Conservation (phyloP, 2,113 vertebrate genomes). For the Neotoma lepida region DNA sequence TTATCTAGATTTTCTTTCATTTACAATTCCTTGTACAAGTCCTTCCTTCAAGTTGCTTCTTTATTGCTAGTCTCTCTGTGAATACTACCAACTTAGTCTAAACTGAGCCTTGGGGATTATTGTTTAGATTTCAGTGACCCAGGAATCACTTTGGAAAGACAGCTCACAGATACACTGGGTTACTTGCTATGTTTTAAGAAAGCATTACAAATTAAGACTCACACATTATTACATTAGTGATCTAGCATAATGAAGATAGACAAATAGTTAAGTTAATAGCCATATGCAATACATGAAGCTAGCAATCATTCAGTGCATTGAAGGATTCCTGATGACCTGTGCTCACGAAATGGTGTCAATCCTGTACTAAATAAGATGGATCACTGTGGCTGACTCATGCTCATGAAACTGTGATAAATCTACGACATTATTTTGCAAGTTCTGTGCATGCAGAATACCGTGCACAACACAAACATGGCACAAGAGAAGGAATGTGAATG, state of each 20-base stretch:
- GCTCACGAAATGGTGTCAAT: neutral
- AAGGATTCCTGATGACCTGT: neutral
- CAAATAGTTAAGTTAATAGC: neutral
- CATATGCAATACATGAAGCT: neutral
- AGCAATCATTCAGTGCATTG: neutral
- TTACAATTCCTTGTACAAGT: constrained; percentile 33
- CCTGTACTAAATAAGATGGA: neutral
- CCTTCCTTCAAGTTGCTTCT: neutral
- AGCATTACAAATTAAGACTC: neutral
- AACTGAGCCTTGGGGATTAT: neutral
- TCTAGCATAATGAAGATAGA: neutral
- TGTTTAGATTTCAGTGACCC: constrained; percentile 23
- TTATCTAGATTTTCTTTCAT: neutral
- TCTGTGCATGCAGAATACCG: neutral
- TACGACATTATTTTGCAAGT: neutral
- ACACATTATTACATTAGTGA: neutral
- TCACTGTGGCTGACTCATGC: neutral
- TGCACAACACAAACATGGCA: neutral
- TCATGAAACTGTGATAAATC: neutral
- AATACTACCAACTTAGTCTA: constrained; percentile 3
- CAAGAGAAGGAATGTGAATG: neutral
- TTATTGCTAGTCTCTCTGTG: constrained; percentile 15
- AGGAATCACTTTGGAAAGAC: neutral
- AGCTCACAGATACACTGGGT: neutral
- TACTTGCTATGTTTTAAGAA: neutral